A percentile compares a stretch with the other conserved stretches of the same genome.
Evolutionary conservation across 2,113 vertebrate genomes (phyloP).

Genomic region (Bujurquina vittata): DNA sequence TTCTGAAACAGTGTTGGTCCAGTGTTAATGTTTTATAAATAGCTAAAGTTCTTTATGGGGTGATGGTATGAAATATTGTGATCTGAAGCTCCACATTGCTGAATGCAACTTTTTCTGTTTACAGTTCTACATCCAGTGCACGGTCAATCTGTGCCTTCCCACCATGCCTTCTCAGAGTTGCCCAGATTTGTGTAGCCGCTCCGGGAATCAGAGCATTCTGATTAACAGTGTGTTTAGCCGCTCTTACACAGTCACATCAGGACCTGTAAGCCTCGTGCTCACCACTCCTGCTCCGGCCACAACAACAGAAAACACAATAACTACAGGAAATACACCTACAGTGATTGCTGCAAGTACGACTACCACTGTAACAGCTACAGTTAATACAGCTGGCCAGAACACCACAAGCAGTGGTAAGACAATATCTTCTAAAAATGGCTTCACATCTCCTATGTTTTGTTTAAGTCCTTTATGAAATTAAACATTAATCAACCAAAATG

Average conservation of each 20-base stretch:
- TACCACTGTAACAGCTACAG: neutral
- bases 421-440: neutral
- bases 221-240: constrained; percentile 20
- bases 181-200: constrained; percentile 41
- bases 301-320: neutral
- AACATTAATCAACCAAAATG: neutral
- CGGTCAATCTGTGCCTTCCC: constrained; percentile 70
- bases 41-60: neutral
- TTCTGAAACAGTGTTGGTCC: neutral
- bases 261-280: constrained; percentile 50
- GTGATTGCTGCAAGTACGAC: neutral
- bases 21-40: neutral
- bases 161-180: constrained; percentile 55
- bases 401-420: constrained; percentile 47
- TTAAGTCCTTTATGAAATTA: neutral
- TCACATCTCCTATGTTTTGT: neutral
- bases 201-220: fast-evolving
- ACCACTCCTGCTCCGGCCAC: neutral
- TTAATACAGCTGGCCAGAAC: neutral
- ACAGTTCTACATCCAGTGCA: constrained; percentile 73
- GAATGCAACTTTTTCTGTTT: neutral
- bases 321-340: neutral
- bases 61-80: neutral
- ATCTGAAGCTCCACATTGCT: neutral
- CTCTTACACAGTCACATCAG: constrained; percentile 56